Evolutionary conservation across 2,888 invertebrate species (phyloP), one percentile per base, ranked within the genome.

Genomic region (Noctua pronuba): DNA sequence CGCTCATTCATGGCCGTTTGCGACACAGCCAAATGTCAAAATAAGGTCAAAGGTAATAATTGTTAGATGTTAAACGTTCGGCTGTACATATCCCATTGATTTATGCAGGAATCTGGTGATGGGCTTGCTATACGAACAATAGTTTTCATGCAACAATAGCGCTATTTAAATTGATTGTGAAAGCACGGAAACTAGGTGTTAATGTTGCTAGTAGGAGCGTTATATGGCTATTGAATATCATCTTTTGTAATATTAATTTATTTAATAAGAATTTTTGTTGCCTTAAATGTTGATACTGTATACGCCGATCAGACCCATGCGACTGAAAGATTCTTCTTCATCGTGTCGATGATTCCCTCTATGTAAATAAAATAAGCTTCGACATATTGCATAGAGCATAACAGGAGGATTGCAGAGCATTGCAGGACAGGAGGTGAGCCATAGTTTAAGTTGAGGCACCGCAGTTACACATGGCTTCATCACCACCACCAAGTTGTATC

Each of bases 31-130:
- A 96, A 96, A 96, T 96, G 96, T 92, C 96, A 96, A 94, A 96
- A 95, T 96, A 96, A 96, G 96, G 96, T 96, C 91, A 96, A 93
- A 96, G 96, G 96, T 96, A 95, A 94, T 94, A 94, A 95, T 95
- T 94, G 94, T 93, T 92, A 87, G 90, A 89, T 90, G 91, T 89
- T 90, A 91, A 90, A 90, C 90, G 83, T 76, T 83, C 69, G 38
- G 55, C 75, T 64, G 86, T 82, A 80, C 83, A 76, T 78, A 85
- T 83, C 74, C 71, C 89, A 91, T 91, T 94, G 94, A 95, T 95
- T 95, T 95, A 95, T 95, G 94, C 94, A 94, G 94, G 94, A 94
- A 95, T 95, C 77, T 85, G 74, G 88, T 92, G 94, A 92, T 94
- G 92, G 89, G 89, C 88, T 84, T 86, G 88, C 91, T 88, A 78